Percentiles rank a stretch among this genome's conserved stretches.
Conservation (phyloP, 1,140 invertebrate genomes). For the Pantala flavescens region DNA sequence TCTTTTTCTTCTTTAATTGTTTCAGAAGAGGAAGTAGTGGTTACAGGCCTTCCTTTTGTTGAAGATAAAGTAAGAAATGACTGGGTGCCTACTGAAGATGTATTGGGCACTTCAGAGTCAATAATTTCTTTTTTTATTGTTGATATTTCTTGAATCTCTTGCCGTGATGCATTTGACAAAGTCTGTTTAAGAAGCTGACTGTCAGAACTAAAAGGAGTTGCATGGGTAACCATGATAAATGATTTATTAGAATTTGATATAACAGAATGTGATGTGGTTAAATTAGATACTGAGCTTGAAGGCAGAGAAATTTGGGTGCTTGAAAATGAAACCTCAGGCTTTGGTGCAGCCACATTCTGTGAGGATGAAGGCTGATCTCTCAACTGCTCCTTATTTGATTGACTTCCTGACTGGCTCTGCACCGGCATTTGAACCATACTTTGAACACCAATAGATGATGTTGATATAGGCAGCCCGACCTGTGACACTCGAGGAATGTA, state of each 20-base stretch:
- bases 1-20: conserved; percentile 4
- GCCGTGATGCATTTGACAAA: not conserved
- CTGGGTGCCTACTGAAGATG: conserved; percentile 14
- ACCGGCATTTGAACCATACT: not conserved
- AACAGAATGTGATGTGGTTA: not conserved
- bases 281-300: not conserved
- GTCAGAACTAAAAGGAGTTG: not conserved
- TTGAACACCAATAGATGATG: not conserved
- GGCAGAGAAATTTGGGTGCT: not conserved
- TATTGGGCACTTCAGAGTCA: conserved; percentile 1
- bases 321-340: not conserved
- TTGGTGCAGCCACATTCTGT: not conserved
- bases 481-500: conserved; percentile 11
- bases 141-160: not conserved
- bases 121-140: conserved; percentile 21
- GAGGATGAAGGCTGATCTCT: not conserved
- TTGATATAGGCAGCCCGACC: not conserved
- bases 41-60: not conserved
- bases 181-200: not conserved
- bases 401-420: not conserved
- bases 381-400: not conserved
- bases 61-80: not conserved
- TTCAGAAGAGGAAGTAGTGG: not conserved
- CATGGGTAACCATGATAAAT: no score
- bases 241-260: not conserved